Evolutionary conservation across 1,140 invertebrate species (phyloP), one percentile per base, ranked within the genome.

Genomic region (Hypothenemus hampei): DNA sequence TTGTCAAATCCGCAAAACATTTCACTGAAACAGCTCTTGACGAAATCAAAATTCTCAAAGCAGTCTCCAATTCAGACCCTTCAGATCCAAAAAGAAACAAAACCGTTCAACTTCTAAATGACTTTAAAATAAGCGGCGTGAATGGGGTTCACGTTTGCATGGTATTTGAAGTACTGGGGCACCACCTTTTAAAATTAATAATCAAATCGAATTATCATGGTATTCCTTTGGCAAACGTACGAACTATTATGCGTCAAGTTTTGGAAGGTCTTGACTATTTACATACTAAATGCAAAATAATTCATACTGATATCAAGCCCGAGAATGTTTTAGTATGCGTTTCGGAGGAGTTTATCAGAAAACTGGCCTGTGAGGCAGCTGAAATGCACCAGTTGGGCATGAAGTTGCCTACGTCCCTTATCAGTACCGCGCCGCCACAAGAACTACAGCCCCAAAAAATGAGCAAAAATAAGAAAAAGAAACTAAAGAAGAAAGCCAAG

Each of bases 221-320:
- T 61, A 97, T 99, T 68, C 95, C 95, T 43, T 75, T 95, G 46
- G 78, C 83, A 62, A 97, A 97, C 78, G 96, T 99, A 1, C 91
- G 91, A 76, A 85, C 82, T 41, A 99, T 99, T 61, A 97, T 95
- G 52, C 82, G 84, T 68, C 96, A 99, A 81, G 91, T 98, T 53
- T 77, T 98, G 18, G 91, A 98, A 77, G 96, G 93, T 23, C 77
- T 99, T 49, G 88, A 97, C 73, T 99, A 99, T 78, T 79, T 99
- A 53, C 97, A 99, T 73, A 84, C 86, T 48, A 97, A 97, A 78
- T 98, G 97, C 81, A 82, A 85, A 73, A 99, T 99, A 63, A 99
- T 99, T 74, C 97, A 99, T 72, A 99, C 97, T 15, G 97, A 99
- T 72, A 97, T 99, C 60, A 99, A 99, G 73, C 97, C 97, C 37